Conservation (phyloP, 64 coral and sea anemone species). For the Orbicella faveolata region DNA sequence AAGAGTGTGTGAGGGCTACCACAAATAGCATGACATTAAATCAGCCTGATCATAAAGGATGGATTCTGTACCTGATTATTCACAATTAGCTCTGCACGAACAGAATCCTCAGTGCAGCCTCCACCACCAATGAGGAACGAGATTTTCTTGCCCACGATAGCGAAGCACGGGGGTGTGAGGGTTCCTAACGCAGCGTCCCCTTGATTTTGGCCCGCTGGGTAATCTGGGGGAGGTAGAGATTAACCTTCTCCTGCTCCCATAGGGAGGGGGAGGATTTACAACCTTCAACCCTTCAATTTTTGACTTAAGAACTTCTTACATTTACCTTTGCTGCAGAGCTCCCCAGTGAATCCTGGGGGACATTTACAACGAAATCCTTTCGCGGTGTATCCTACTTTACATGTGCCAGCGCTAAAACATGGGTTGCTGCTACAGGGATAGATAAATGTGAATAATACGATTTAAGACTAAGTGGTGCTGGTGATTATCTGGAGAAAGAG, state of each 20-base stretch:
- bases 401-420: neutral
- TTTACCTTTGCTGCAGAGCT: neutral
- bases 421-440: neutral
- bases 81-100: constrained; percentile 50
- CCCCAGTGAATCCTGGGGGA: neutral
- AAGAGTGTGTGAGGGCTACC: too few species aligned
- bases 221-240: too few species aligned
- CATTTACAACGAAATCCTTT: neutral
- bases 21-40: too few species aligned
- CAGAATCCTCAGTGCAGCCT: constrained; percentile 1
- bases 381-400: neutral
- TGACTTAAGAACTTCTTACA: neutral
- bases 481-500: too few species aligned
- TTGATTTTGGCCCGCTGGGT: neutral
- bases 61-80: neutral
- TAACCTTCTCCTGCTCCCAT: too few species aligned
- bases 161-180: constrained; percentile 34
- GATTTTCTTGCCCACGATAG: constrained; percentile 28
- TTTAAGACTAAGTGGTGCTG: too few species aligned
- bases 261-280: too few species aligned
- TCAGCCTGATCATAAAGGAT: too few species aligned
- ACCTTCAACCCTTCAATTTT: neutral
- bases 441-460: too few species aligned
- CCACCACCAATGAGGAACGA: constrained; percentile 63
- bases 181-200: constrained; percentile 19